Conservation (phyloP, 2,888 invertebrate genomes). For the Pteria penguin region DNA sequence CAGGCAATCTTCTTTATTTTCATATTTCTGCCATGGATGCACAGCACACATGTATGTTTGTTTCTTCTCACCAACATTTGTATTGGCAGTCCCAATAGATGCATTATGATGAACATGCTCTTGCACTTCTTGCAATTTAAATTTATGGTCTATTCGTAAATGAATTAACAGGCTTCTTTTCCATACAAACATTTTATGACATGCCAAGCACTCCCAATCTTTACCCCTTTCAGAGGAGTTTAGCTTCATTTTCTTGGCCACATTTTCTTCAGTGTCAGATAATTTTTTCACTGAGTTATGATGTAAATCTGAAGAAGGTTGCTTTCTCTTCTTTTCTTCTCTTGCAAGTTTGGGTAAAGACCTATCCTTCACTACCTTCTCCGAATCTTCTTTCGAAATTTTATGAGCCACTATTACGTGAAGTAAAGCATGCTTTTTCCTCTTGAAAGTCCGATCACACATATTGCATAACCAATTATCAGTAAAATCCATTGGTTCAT, state of each 20-base stretch:
- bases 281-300: no score
- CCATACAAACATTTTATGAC: neutral
- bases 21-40: neutral
- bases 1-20: neutral
- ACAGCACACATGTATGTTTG: neutral
- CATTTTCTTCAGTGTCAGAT: neutral
- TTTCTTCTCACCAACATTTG: neutral
- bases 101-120: neutral
- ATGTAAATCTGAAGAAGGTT: no score
- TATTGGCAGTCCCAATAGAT: no score
- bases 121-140: neutral
- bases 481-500: no score
- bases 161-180: neutral
- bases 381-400: neutral
- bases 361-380: neutral
- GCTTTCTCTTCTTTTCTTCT: neutral
- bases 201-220: neutral
- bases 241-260: neutral
- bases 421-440: neutral
- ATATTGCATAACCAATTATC: conserved; percentile 1
- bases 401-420: neutral
- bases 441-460: conserved; percentile 1
- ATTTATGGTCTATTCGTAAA: neutral
- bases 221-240: neutral
- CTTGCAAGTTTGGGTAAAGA: neutral